These are phyloP conservation scores for Drosophila nigrodunni DNA, from an alignment of 1,140 invertebrate species.

Conservation along the genomic window DNA sequence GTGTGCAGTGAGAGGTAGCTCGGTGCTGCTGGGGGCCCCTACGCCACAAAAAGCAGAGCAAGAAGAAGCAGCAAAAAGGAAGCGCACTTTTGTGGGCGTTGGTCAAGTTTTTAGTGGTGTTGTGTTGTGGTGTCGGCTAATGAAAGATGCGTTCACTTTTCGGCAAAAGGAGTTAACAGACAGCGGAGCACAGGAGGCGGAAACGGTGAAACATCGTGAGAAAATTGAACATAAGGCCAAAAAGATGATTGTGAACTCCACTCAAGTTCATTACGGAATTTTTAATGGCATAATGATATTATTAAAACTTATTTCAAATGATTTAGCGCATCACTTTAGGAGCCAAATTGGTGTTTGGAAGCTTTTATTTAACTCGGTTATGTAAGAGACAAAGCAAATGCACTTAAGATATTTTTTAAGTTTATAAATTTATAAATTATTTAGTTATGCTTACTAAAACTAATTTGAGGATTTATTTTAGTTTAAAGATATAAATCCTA, in stretches of 20 bases:
- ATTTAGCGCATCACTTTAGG: neutral
- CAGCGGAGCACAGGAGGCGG: constrained; percentile 10
- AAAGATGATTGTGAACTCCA: constrained; percentile 13
- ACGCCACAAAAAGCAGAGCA: neutral
- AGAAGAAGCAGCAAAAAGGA: constrained; percentile 17
- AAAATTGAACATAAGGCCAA: constrained; percentile 31
- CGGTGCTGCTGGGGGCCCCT: constrained; percentile 26
- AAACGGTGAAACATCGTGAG: constrained; percentile 56
- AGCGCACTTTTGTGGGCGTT: constrained; percentile 66
- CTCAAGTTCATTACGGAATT: constrained; percentile 7
- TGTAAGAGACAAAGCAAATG: too few relatives aligned
- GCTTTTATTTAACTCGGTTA: neutral
- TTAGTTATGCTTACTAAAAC: too few relatives aligned
- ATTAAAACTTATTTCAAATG: neutral
- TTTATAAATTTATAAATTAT: too few relatives aligned
- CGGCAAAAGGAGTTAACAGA: constrained; percentile 58
- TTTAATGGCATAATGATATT: constrained; percentile 7
- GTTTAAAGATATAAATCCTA: too few relatives aligned
- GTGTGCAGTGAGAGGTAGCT: constrained; percentile 21
- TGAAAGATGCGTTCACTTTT: constrained; percentile 25
- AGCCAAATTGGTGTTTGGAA: neutral
- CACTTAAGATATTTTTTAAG: too few relatives aligned
- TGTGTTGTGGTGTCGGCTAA: neutral
- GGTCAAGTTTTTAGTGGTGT: constrained; percentile 62
- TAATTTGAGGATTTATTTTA: too few relatives aligned